phyloP scores from a whole-genome alignment of 1,140 invertebrate genomes.

The Rhagoletis zephyria region DNA sequence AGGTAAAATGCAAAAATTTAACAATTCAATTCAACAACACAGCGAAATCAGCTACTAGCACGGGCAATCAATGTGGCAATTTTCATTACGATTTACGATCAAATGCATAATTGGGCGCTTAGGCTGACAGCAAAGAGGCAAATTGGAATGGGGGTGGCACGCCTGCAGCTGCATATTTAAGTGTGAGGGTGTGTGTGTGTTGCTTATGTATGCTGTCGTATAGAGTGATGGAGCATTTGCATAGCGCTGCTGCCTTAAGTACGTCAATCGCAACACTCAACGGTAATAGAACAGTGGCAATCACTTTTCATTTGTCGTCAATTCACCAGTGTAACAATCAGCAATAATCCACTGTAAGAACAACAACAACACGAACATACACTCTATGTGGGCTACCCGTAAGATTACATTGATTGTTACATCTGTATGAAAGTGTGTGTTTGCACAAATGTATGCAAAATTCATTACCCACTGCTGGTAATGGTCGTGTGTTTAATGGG shows the following conservation, averaged over 20 bases:
- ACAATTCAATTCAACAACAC: constrained; percentile 8
- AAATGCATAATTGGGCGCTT: background rate
- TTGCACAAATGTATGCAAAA: background rate
- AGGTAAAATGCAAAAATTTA: background rate
- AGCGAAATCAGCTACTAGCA: background rate
- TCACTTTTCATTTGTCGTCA: constrained; percentile 30
- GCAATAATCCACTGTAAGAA: too few relatives aligned
- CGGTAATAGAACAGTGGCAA: background rate
- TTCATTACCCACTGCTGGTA: background rate
- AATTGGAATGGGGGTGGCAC: too few relatives aligned
- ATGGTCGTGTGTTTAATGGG: background rate
- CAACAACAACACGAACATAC: too few relatives aligned
- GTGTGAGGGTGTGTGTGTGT: background rate
- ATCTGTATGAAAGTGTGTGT: too few relatives aligned
- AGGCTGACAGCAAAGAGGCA: background rate
- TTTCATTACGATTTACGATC: constrained; percentile 12
- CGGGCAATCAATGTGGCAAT: constrained; percentile 13
- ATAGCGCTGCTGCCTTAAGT: background rate
- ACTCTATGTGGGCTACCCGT: too few relatives aligned
- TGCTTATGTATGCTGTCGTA: background rate
- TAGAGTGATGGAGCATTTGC: background rate
- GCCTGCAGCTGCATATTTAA: background rate
- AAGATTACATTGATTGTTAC: too few relatives aligned
- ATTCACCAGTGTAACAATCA: too few relatives aligned
- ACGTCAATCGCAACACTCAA: background rate